Evolutionary conservation across 2,113 vertebrate species (phyloP).

Genomic region (Tetrao urogallus): DNA sequence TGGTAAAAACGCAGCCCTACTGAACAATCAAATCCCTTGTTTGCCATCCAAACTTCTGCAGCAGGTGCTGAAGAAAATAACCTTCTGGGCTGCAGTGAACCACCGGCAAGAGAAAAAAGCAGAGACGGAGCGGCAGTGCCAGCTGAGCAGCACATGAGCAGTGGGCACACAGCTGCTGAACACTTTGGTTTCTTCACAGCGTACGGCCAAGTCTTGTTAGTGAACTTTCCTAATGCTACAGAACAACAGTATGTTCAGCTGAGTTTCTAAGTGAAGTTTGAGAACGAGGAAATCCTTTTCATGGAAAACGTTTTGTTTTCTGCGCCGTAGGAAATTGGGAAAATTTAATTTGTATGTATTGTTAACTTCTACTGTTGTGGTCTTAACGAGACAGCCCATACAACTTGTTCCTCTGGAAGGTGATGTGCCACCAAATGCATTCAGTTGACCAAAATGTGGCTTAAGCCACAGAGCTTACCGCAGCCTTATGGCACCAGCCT

Average conservation of each 20-base stretch:
- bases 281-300: constrained; percentile 26
- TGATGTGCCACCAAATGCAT: not conserved
- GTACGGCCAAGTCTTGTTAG: not conserved
- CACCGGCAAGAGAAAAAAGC: constrained; percentile 78
- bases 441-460: not conserved
- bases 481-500: not conserved
- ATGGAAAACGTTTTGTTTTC: constrained; percentile 1
- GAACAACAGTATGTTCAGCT: not conserved
- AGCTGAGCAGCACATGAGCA: constrained; percentile 35
- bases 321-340: not conserved
- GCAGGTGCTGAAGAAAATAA: constrained; percentile 85
- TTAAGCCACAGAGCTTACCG: not conserved
- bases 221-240: not conserved
- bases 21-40: constrained; percentile 82
- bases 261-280: constrained; percentile 43
- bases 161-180: not conserved
- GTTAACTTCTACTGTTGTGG: constrained; percentile 24
- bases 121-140: constrained; percentile 57
- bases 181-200: not conserved
- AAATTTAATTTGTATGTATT: not conserved
- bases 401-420: constrained; percentile 31
- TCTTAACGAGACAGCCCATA: not conserved
- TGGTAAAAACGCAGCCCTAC: constrained; percentile 79
- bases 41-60: constrained; percentile 85
- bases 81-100: constrained; percentile 85